Evolutionary conservation across 2,113 vertebrate genomes (phyloP), one percentile per base, ranked within the genome.

Genomic region (Asarcornis scutulata): DNA sequence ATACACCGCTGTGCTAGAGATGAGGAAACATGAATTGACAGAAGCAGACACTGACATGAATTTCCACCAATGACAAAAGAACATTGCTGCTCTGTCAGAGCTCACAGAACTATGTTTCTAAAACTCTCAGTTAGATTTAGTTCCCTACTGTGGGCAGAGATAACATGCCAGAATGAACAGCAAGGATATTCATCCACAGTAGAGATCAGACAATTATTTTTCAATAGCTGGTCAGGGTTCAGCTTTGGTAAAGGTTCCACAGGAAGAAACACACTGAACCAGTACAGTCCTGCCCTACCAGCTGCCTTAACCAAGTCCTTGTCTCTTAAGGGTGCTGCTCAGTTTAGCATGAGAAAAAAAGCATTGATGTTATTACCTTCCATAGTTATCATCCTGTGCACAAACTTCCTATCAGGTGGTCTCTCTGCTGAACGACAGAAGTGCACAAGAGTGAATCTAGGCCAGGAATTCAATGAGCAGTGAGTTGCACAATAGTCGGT

Each of bases 41-140:
- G 18, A 12, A 72, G 23, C 7, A 7, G 14, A 52, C 0, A 17
- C 13, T 46, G 32, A 22, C 9, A 63, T 17, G 6, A 64, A 31
- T 27, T 87, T 89, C 69, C 63, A 13, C 8, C 56, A 31, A 60
- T 2, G 1, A 12, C 36, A 64, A 87, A 80, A 80, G 17, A 50
- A 11, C 1, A 0, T 40, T 32, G 22, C 31, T 72, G 7, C 2
- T 34, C 1, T 1, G 8, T 40, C 52, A 89, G 84, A 89, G 20
- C 8, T 60, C 67, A 10, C 25, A 59, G 27, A 29, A 13, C 25
- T 66, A 1, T 15, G 40, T n/a, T 83, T 82, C 63, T 29, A 68
- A 73, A 89, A 62, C 13, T 63, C 11, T 8, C 27, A 18, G 13
- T 53, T 60, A 50, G 36, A 29, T 77, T 89, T 56, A n/a, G 7